phyloP scores from a whole-genome alignment of 1,140 invertebrate species.

The Elymnias hypermnestra region DNA sequence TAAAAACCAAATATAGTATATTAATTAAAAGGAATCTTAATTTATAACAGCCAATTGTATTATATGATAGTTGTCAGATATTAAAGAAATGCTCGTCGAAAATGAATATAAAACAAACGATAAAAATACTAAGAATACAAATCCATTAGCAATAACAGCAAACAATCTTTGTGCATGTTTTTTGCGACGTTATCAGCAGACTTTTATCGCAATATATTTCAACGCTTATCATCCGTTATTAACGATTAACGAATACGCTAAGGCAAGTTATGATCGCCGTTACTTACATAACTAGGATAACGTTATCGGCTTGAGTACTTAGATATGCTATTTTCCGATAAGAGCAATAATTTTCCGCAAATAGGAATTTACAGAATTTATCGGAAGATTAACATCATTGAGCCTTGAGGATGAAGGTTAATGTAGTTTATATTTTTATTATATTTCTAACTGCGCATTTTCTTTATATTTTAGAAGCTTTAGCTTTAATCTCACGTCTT shows the following conservation, averaged over 20 bases:
- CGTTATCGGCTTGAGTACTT: background rate
- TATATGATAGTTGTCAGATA: no score
- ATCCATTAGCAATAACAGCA: no score
- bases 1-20: no score
- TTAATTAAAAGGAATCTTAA: no score
- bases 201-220: background rate
- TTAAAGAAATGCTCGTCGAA: no score
- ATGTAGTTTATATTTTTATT: no score
- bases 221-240: constrained; percentile 1
- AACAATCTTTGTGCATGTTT: no score
- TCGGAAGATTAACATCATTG: constrained; percentile 1
- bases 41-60: no score
- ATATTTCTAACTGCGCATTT: background rate
- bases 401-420: constrained; percentile 6
- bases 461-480: background rate
- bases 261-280: background rate
- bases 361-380: background rate
- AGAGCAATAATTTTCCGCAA: constrained; percentile 3
- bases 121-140: no score
- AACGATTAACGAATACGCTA: constrained; percentile 1
- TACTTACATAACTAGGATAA: background rate
- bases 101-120: no score
- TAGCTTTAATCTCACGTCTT: no score
- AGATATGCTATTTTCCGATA: constrained; percentile 2
- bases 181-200: background rate